These are phyloP conservation scores for Sporophila hypoxantha DNA, from an alignment of 2,113 vertebrate genomes.

Conservation along the genomic window DNA sequence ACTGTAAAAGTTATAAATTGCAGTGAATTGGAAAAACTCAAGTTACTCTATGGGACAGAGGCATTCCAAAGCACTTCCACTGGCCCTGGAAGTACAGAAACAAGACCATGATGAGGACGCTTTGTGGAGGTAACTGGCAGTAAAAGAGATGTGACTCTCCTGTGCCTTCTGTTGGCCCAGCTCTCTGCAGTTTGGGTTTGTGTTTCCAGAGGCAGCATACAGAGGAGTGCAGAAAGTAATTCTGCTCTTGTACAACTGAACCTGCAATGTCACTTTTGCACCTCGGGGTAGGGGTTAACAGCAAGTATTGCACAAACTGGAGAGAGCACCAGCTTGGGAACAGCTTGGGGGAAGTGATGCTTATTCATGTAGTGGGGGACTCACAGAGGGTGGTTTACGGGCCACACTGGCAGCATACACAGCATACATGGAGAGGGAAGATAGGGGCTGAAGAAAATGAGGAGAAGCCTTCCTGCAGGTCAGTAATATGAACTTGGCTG, in stretches of 20 bases:
- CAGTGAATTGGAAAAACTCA: neutral
- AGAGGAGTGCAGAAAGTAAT: neutral
- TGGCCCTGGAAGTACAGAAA: neutral
- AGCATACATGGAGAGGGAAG: neutral
- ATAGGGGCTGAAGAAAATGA: neutral
- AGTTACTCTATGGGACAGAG: neutral
- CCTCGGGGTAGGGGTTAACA: neutral
- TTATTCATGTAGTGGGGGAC: neutral
- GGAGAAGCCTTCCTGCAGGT: neutral
- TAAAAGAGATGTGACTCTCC: neutral
- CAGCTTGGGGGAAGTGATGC: neutral
- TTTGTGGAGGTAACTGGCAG: neutral
- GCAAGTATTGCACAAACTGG: neutral
- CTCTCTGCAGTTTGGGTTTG: neutral
- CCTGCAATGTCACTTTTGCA: neutral
- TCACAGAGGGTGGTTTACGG: accelerated
- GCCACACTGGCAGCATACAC: neutral
- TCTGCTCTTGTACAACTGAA: neutral
- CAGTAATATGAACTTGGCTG: neutral
- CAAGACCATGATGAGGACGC: neutral
- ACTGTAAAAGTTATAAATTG: neutral
- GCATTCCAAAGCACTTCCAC: neutral
- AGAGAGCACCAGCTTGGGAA: neutral
- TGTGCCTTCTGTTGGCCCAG: neutral
- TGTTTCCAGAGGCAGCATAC: neutral